Conservation (phyloP, 2,797 vertebrate species). For the Anableps anableps region DNA sequence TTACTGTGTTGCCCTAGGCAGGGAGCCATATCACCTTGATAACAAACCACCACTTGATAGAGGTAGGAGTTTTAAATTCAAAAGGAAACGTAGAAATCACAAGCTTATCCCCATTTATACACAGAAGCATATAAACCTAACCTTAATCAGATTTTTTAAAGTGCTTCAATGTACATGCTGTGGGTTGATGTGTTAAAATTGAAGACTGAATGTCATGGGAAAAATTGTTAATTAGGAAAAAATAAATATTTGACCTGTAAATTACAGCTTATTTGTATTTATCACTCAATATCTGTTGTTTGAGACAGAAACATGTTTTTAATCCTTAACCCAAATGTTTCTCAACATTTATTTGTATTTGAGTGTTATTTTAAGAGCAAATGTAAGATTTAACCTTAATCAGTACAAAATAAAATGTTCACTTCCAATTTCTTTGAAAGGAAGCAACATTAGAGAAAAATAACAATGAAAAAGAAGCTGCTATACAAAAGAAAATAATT, state of each 20-base stretch:
- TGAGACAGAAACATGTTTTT: neutral
- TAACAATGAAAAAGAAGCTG: neutral
- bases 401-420: neutral
- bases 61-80: neutral
- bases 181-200: neutral
- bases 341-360: neutral
- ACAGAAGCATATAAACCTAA: neutral
- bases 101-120: neutral
- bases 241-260: neutral
- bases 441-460: neutral
- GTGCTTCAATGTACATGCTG: neutral
- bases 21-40: neutral
- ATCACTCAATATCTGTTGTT: neutral
- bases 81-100: neutral
- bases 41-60: neutral
- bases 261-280: neutral
- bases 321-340: neutral
- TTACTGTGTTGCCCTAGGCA: neutral
- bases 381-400: neutral
- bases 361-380: neutral
- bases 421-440: neutral
- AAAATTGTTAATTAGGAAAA: neutral
- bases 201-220: neutral
- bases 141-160: neutral
- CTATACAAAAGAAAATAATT: constrained; percentile 3